Evolutionary conservation across 2,888 invertebrate species (phyloP).

Genomic region (Temnothorax rugatulus): DNA sequence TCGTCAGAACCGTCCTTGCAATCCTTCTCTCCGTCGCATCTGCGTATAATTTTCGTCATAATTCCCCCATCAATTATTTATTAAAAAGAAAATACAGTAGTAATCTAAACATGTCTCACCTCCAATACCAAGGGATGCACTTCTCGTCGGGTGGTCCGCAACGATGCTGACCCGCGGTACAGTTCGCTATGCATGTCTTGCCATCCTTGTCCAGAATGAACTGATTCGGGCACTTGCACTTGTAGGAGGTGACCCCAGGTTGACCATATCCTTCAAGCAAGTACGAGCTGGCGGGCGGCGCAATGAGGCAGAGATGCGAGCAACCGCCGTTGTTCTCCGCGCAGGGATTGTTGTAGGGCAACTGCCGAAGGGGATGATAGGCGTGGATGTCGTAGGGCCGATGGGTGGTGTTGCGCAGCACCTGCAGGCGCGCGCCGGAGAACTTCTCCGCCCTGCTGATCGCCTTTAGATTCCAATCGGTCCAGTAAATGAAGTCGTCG

Average conservation of each 20-base stretch:
- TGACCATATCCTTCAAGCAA: slow-evolving; percentile 93
- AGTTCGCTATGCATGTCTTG: slow-evolving; percentile 97
- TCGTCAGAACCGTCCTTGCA: slow-evolving; percentile 98
- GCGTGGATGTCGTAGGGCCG: slow-evolving; percentile 97
- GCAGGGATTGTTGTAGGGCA: slow-evolving; percentile 96
- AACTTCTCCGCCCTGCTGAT: slow-evolving; percentile 97
- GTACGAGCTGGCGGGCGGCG: slow-evolving; percentile 93
- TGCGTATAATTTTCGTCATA: slow-evolving; percentile 71
- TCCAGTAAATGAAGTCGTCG: slow-evolving; percentile 98
- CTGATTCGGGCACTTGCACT: slow-evolving; percentile 98
- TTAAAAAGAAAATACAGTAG: not conserved
- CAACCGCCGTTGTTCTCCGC: slow-evolving; percentile 97
- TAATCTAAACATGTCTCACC: slow-evolving; percentile 86
- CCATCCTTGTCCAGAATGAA: slow-evolving; percentile 93
- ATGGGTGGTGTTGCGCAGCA: slow-evolving; percentile 96
- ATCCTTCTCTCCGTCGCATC: slow-evolving; percentile 96
- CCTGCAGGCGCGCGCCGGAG: slow-evolving; percentile 91
- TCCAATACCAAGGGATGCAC: slow-evolving; percentile 93
- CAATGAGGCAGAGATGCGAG: slow-evolving; percentile 97
- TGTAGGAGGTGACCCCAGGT: slow-evolving; percentile 92
- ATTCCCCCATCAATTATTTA: not conserved
- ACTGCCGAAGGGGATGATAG: slow-evolving; percentile 95
- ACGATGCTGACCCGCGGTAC: slow-evolving; percentile 95
- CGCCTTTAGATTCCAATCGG: slow-evolving; percentile 99
- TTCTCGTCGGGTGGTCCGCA: slow-evolving; percentile 91